Evolutionary conservation across 1,140 invertebrate species (phyloP).

Genomic region (Metopolophium dirhodum): DNA sequence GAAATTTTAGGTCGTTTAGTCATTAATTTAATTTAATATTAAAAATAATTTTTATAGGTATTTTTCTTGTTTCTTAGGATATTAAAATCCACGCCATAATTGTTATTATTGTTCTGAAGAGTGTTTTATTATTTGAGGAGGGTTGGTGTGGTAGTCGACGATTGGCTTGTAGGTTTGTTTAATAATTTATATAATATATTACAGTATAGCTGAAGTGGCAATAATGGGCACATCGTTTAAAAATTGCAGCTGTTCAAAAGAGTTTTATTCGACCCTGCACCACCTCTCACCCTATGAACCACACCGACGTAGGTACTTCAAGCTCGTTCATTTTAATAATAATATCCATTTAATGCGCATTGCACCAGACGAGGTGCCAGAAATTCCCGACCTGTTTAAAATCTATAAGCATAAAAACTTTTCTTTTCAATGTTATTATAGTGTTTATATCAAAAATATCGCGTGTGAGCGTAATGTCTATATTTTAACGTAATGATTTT

Average conservation of each 20-base stretch:
- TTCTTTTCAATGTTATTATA: background rate
- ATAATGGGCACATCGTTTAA: background rate
- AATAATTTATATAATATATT: background rate
- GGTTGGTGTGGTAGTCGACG: too few species aligned
- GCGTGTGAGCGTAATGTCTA: background rate
- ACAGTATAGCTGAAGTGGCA: background rate
- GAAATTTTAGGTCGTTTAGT: too few species aligned
- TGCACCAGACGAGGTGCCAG: background rate
- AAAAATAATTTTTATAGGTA: too few species aligned
- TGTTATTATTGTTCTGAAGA: too few species aligned
- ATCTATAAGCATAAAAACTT: background rate
- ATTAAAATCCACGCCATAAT: too few species aligned
- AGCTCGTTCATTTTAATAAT: background rate
- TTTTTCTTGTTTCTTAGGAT: too few species aligned
- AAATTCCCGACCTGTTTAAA: background rate
- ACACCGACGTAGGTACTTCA: background rate
- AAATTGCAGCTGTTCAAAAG: background rate
- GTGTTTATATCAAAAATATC: background rate
- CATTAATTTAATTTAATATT: too few species aligned
- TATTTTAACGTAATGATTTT: background rate
- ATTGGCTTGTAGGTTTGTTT: too few species aligned
- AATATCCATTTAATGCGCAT: background rate
- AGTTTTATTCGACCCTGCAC: background rate
- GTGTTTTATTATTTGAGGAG: too few species aligned
- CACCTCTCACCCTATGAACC: background rate